phyloP scores from a whole-genome alignment of 2,797 vertebrate species.

The Xiphophorus birchmanni region DNA sequence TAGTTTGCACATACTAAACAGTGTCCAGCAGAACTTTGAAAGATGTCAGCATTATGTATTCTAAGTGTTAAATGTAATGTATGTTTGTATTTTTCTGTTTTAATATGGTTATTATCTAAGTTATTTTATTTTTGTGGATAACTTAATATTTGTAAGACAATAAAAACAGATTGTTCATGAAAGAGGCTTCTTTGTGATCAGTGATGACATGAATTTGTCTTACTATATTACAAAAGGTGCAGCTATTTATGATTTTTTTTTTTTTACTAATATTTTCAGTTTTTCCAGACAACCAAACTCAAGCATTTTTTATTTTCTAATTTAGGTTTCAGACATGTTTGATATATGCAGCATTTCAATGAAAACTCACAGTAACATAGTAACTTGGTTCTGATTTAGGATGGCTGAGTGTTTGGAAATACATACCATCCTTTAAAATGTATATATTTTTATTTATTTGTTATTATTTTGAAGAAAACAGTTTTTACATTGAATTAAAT shows the following conservation, averaged over 20 bases:
- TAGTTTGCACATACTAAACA: conserved; percentile 80
- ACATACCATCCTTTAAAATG: no score
- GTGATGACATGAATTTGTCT: conserved; percentile 47
- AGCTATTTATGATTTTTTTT: background rate
- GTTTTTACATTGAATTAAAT: no score
- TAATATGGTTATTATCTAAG: conserved; percentile 82
- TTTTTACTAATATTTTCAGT: background rate
- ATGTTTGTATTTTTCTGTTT: conserved; percentile 82
- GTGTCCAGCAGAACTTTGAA: conserved; percentile 77
- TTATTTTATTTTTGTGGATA: conserved; percentile 89
- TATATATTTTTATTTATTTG: no score
- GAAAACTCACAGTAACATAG: no score
- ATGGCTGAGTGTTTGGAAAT: no score
- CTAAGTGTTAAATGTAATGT: conserved; percentile 78
- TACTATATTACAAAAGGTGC: background rate
- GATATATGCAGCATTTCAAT: no score
- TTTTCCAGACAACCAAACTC: background rate
- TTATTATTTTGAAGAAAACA: no score
- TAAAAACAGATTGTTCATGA: conserved; percentile 76
- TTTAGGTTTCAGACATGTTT: background rate
- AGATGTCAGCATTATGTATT: conserved; percentile 75
- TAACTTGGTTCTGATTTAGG: no score
- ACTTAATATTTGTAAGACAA: conserved; percentile 87
- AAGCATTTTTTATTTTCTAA: background rate
- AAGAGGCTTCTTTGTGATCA: conserved; percentile 70